Percentiles rank a stretch among this genome's conserved stretches.
These are phyloP conservation scores for Urosaurus nigricauda DNA, from an alignment of 2,797 vertebrate species.

Conservation along the genomic window DNA sequence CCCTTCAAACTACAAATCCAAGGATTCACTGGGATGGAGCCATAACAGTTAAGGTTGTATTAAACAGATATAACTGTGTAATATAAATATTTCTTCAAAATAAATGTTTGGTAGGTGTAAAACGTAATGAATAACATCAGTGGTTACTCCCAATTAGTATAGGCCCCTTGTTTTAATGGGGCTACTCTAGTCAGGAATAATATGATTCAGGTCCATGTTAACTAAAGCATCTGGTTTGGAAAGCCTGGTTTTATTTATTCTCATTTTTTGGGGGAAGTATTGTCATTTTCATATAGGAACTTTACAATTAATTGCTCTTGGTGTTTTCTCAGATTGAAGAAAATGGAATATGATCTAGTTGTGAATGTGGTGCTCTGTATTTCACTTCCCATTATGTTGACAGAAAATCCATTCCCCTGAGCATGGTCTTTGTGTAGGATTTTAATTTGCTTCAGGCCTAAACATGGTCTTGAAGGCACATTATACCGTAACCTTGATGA, in stretches of 20 bases:
- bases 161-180: too few species aligned
- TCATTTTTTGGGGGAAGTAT: neutral
- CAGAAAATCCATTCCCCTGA: neutral
- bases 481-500: neutral
- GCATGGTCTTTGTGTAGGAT: neutral
- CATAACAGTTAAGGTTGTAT: too few species aligned
- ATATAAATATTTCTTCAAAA: too few species aligned
- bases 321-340: too few species aligned
- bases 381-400: neutral
- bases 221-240: neutral
- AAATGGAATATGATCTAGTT: neutral
- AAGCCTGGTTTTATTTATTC: neutral
- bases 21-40: too few species aligned
- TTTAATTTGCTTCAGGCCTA: neutral
- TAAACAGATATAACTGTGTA: too few species aligned
- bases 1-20: too few species aligned
- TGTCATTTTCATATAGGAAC: neutral
- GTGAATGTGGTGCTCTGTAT: neutral
- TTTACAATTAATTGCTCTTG: too few species aligned
- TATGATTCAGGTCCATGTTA: neutral
- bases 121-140: neutral
- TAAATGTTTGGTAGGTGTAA: neutral
- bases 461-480: neutral
- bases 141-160: neutral
- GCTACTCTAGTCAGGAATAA: too few species aligned